Evolutionary conservation across 1,140 invertebrate species (phyloP).

Genomic region (Aricia agestis): DNA sequence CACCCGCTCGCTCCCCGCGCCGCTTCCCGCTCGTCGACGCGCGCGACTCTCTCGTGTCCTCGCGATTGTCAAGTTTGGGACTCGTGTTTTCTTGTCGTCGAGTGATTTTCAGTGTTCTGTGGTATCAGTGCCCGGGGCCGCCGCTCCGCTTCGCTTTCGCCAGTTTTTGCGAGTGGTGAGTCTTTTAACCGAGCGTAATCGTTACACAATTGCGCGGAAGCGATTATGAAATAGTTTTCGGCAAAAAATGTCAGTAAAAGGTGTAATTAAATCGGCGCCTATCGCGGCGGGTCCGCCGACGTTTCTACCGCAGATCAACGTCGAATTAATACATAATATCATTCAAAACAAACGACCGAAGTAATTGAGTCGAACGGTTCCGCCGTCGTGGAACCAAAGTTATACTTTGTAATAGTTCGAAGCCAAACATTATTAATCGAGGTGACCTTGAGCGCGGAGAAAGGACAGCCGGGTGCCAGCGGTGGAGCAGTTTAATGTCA

Average conservation of each 20-base stretch:
- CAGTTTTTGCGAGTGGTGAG: slow-evolving; percentile 66
- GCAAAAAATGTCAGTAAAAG: slow-evolving; percentile 18
- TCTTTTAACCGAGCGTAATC: slow-evolving; percentile 36
- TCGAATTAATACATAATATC: neutral
- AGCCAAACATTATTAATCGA: neutral
- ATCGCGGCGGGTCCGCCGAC: neutral
- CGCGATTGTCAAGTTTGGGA: neutral
- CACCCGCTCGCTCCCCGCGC: neutral
- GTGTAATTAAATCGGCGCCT: slow-evolving; percentile 19
- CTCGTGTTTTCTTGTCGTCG: slow-evolving; percentile 29
- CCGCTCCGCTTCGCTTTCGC: slow-evolving; percentile 43
- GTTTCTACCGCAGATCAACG: neutral
- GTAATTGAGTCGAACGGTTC: neutral
- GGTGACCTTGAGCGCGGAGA: neutral
- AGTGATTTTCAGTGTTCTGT: slow-evolving; percentile 63
- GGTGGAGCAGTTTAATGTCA: neutral
- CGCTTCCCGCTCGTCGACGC: neutral
- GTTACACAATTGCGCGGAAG: slow-evolving; percentile 53
- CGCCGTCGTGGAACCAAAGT: neutral
- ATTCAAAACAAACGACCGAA: neutral
- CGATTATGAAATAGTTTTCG: slow-evolving; percentile 28
- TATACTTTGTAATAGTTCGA: slow-evolving; percentile 2
- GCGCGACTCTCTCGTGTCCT: slow-evolving; percentile 14
- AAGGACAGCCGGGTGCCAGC: neutral
- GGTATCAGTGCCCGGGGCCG: slow-evolving; percentile 35